A percentile compares a stretch with the other conserved stretches of the same genome.
phyloP scores from a whole-genome alignment of 2,797 vertebrate genomes.

The Sebastiscus tertius region DNA sequence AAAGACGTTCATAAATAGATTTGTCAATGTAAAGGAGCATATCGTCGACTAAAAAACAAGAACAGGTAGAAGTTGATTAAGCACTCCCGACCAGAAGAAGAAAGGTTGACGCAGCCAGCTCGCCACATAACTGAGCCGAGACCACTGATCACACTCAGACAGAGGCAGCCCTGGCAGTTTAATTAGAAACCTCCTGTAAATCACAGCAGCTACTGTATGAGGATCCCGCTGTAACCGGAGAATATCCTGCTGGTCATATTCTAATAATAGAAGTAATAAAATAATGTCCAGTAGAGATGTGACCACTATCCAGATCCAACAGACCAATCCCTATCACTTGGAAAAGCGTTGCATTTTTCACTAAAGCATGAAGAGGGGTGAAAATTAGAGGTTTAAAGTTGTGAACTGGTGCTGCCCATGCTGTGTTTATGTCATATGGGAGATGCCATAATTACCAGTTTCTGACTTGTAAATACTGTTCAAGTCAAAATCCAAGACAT shows the following conservation, averaged over 20 bases:
- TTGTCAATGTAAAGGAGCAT: not conserved
- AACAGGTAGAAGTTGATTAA: not conserved
- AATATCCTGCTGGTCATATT: slow-evolving; percentile 14
- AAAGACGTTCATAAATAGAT: not conserved
- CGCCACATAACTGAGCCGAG: not conserved
- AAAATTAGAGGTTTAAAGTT: not conserved
- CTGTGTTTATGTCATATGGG: not conserved
- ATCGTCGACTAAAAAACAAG: not conserved
- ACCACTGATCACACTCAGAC: slow-evolving; percentile 21
- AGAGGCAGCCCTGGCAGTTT: slow-evolving; percentile 16
- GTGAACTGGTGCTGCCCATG: not conserved
- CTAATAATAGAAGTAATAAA: slow-evolving; percentile 19
- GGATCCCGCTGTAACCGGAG: not conserved
- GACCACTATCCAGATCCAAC: slow-evolving; percentile 2
- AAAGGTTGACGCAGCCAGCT: not conserved
- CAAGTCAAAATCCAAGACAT: not conserved
- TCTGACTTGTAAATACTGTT: not conserved
- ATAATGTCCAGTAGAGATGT: slow-evolving; percentile 5
- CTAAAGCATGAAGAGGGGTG: not conserved
- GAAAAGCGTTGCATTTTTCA: not conserved
- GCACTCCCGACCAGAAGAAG: not conserved
- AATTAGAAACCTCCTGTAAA: slow-evolving; percentile 29
- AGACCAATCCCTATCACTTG: not conserved
- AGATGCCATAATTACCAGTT: not conserved
- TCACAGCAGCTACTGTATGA: not conserved